Percentiles rank a stretch among this genome's conserved stretches.
These are phyloP conservation scores for Dione vanillae DNA, from an alignment of 2,888 invertebrate species.

Conservation along the genomic window DNA sequence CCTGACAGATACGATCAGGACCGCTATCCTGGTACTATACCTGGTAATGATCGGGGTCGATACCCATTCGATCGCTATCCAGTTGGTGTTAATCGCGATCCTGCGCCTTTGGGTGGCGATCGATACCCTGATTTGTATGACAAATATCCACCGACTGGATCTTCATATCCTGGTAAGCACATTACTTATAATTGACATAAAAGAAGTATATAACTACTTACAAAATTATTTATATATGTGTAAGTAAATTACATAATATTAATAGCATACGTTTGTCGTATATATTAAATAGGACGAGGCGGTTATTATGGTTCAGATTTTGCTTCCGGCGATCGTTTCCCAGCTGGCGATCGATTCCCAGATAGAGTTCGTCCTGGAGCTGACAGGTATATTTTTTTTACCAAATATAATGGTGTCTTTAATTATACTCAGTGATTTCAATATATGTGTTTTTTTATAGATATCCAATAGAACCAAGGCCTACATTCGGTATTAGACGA, in stretches of 20 bases:
- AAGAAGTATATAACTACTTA: background rate
- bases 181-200: slow-evolving; percentile 18
- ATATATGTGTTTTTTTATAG: slow-evolving; percentile 49
- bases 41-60: slow-evolving; percentile 66
- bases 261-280: background rate
- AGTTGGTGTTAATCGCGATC: slow-evolving; percentile 78
- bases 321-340: slow-evolving; percentile 53
- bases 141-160: slow-evolving; percentile 85
- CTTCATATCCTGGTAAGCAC: slow-evolving; percentile 81
- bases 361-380: slow-evolving; percentile 79
- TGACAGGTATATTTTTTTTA: slow-evolving; percentile 63
- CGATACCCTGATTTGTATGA: slow-evolving; percentile 81
- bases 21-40: slow-evolving; percentile 62
- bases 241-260: background rate
- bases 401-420: background rate
- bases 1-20: slow-evolving; percentile 81
- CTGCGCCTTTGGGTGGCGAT: slow-evolving; percentile 78
- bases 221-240: no score
- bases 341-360: slow-evolving; percentile 72
- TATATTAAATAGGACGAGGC: slow-evolving; percentile 62
- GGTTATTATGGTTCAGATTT: slow-evolving; percentile 72
- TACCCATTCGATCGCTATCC: slow-evolving; percentile 78
- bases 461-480: slow-evolving; percentile 75
- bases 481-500: slow-evolving; percentile 68
- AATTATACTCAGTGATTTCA: background rate